Evolutionary conservation across 64 coral and sea anemone genomes (phyloP), one percentile per base, ranked within the genome.

Genomic region (Hydrozoanthus tunicans): DNA sequence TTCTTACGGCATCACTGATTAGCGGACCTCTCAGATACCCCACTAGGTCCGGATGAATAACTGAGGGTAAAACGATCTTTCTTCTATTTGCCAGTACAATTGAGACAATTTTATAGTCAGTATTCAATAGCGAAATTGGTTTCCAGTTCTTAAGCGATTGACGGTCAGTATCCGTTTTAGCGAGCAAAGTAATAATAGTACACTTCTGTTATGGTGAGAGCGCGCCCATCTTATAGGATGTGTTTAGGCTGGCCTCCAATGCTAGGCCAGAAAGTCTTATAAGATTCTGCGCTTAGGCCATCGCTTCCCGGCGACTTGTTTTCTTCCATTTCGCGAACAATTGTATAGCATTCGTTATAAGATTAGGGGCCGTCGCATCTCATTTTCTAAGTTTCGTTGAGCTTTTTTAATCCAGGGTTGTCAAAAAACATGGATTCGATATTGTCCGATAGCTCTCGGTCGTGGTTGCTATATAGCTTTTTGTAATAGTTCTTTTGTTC

Each of bases 101-200:
- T 62, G 84, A 69, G 27, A 27, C 77, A 51, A 93, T 93, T 64
- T 64, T 56, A 86, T 85, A 58, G 61, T 90, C 73, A 32, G 52
- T 76, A 63, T 90, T 90, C 15, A 80, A 55, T 78, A 80, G 89
- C 20, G 89, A 90, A 10, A 90, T 90, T 51, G 89, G 89, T 79
- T 77, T 26, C 85, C 70, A 89, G 11, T 59, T 89, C 4, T 91
- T 90, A 76, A 80, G 63, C 14, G 72, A 15, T 26, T 75, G 59
- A 3, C 54, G 72, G 53, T 75, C 66, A 77, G 9, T 92, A 59
- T 81, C 90, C 60, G 80, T 83, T 63, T 92, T 92, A 6, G 79
- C 68, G 77, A 83, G 67, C 11, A 92, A 61, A 64, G 59, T 77
- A 53, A 92, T 84, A n/a, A 92, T 81, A n/a, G 80, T 57, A 60